Conservation (phyloP, 2,888 invertebrate species). For the Salpingus planirostris region DNA sequence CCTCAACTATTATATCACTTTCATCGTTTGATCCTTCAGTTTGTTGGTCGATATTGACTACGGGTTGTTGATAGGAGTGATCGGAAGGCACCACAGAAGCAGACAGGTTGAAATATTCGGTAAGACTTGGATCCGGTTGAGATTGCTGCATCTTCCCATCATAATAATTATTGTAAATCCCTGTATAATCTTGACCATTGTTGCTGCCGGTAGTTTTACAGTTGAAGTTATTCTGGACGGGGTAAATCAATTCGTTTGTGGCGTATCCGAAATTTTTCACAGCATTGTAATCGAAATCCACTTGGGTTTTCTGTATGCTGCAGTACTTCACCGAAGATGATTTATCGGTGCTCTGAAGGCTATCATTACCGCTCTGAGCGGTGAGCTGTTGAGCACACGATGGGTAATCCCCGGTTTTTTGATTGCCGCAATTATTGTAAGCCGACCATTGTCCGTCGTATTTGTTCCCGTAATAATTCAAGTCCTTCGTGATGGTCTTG, state of each 20-base stretch:
- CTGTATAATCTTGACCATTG: not conserved
- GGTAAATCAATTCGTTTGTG: slow-evolving; percentile 11
- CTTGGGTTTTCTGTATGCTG: slow-evolving; percentile 23
- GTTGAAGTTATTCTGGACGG: slow-evolving; percentile 6
- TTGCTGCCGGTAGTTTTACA: slow-evolving; percentile 1
- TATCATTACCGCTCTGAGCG: slow-evolving; percentile 15
- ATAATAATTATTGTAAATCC: slow-evolving; percentile 8
- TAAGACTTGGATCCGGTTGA: slow-evolving; percentile 2
- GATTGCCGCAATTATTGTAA: slow-evolving; percentile 21
- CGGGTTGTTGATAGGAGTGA: not conserved
- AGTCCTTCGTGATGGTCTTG: slow-evolving; percentile 25
- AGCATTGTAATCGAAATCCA: slow-evolving; percentile 14
- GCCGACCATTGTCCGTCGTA: slow-evolving; percentile 21
- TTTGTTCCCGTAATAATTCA: no score
- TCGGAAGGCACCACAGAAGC: no score
- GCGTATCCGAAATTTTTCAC: no score
- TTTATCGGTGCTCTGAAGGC: no score
- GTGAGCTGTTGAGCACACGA: slow-evolving; percentile 35
- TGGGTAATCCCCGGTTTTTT: slow-evolving; percentile 30
- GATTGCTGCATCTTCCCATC: slow-evolving; percentile 12
- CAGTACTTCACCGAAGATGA: no score
- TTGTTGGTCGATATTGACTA: slow-evolving; percentile 24
- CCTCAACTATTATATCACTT: slow-evolving; percentile 41
- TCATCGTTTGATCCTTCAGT: slow-evolving; percentile 34
- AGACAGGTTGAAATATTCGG: no score